Conservation (phyloP, 2,797 vertebrate species). For the Nasua narica region DNA sequence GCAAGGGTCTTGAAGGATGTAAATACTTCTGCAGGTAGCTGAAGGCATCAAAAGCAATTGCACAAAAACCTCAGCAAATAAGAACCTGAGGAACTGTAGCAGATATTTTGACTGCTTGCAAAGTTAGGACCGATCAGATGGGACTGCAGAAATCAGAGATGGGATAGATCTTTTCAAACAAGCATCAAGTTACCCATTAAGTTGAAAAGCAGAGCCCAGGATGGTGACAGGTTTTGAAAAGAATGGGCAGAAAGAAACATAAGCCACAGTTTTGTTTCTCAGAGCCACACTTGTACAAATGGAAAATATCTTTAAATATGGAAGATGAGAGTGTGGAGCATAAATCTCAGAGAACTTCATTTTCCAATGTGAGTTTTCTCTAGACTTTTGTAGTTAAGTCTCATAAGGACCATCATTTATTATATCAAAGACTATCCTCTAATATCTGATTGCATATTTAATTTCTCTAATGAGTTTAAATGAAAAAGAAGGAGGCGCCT, state of each 20-base stretch:
- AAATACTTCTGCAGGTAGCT: not conserved
- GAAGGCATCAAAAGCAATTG: constrained; percentile 8
- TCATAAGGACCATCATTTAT: not conserved
- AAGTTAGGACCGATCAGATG: constrained; percentile 46
- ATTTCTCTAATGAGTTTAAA: not conserved
- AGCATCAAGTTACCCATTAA: constrained; percentile 52
- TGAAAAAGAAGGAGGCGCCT: not conserved
- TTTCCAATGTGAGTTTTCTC: not conserved
- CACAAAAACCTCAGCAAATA: not conserved
- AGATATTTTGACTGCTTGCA: not conserved
- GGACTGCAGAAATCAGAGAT: constrained; percentile 20
- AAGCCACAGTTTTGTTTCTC: constrained; percentile 55
- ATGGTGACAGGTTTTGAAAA: constrained; percentile 66
- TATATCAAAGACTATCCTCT: not conserved
- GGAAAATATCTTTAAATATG: constrained; percentile 52
- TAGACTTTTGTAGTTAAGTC: not conserved
- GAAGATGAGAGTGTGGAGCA: not conserved
- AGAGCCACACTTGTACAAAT: constrained; percentile 5
- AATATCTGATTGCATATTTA: not conserved
- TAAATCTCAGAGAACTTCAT: not conserved
- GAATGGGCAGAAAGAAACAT: constrained; percentile 50
- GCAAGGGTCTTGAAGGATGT: not conserved
- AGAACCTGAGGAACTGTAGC: not conserved
- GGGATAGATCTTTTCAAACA: constrained; percentile 37
- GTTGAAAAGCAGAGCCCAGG: constrained; percentile 36